Evolutionary conservation across 2,797 vertebrate genomes (phyloP), one percentile per base, ranked within the genome.

Genomic region (Mycteria americana): DNA sequence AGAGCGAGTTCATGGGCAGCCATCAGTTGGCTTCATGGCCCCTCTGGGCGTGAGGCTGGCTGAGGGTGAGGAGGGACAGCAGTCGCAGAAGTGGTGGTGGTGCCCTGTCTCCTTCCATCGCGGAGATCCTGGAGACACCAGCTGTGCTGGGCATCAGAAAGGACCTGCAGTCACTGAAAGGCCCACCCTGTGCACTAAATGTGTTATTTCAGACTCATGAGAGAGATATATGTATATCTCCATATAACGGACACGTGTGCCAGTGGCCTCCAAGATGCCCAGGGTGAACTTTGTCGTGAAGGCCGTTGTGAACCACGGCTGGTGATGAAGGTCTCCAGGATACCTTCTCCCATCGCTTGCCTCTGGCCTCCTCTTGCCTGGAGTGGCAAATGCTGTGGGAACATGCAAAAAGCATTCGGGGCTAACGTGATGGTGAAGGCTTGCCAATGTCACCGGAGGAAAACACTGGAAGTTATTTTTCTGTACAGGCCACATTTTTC

Each of bases 31-130:
- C 31, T 89, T 79, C 35, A 10, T 21, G 68, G 53, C 30, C 50
- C 24, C 13, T 7, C 54, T 45, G 35, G 39, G 65, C 50, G 35
- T 21, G 39, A 31, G 9, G 56, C 28, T 60, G 39, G 7, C 24
- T n/a, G 79, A 51, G 57, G 15, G 48, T 4, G 48, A 81, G 60
- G 37, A 63, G 59, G 27, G 39, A 33, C 59, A 82, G 43, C 9
- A 19, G 30, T 0, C 5, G 7, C 18, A 74, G 53, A 27, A n/a
- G 22, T 2, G 3, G 24, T 45, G 54, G 14, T 51, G 27, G 30
- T 69, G 13, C 37, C 23, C 30, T 41, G 1, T 31, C 51, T 76
- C 50, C 54, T 91, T 59, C 51, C 7, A 0, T 48, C 0, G 0
- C 7, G 46, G 51, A 48, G 13, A 59, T 89, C 35, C 51, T 57